Conservation (phyloP, 2,113 vertebrate genomes). For the Sula dactylatra region DNA sequence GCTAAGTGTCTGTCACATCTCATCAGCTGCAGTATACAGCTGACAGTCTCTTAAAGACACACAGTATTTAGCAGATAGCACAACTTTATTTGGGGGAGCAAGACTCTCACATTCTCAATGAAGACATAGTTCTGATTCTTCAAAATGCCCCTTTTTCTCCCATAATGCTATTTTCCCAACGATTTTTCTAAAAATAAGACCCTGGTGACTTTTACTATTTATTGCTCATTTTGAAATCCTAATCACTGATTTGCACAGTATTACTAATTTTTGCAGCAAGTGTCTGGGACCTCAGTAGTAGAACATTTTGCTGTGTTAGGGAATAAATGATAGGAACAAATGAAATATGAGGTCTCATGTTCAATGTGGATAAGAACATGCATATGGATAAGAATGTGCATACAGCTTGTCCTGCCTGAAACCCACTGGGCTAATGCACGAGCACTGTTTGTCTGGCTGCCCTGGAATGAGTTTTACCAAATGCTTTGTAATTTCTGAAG, state of each 20-base stretch:
- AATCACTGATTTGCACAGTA: neutral
- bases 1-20: neutral
- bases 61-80: neutral
- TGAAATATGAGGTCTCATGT: neutral
- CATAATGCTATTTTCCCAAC: neutral
- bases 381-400: neutral
- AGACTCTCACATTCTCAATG: neutral
- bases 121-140: neutral
- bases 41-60: neutral
- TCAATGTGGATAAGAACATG: neutral
- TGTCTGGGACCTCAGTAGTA: neutral
- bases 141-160: neutral
- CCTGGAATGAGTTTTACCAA: neutral
- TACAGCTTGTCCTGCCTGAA: neutral
- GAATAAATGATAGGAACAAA: neutral
- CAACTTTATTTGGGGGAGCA: neutral
- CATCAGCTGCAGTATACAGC: neutral
- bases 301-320: neutral
- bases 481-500: neutral
- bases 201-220: neutral
- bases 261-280: neutral
- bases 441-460: neutral
- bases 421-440: neutral
- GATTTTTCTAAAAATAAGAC: neutral
- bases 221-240: neutral